A percentile compares a stretch with the other conserved stretches of the same genome.
Conservation (phyloP, 2,888 invertebrate species). For the Nezara viridula region DNA sequence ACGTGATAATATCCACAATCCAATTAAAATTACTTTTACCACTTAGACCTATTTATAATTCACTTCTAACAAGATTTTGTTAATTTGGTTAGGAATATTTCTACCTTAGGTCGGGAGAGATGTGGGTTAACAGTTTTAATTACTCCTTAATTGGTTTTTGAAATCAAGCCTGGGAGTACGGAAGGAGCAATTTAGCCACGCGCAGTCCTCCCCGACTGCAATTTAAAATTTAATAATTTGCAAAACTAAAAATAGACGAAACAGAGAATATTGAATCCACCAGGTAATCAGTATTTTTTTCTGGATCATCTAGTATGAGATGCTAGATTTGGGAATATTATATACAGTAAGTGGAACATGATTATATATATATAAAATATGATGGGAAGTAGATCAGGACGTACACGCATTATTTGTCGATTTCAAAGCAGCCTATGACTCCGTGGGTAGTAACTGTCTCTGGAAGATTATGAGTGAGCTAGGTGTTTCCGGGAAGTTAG, state of each 20-base stretch:
- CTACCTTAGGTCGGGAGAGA: not conserved
- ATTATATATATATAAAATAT: no score
- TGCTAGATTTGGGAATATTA: no score
- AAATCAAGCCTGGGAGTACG: not conserved
- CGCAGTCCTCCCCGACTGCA: not conserved
- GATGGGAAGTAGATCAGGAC: no score
- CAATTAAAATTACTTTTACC: not conserved
- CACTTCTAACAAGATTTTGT: not conserved
- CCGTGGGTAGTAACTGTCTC: no score
- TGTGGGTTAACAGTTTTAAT: constrained; percentile 25
- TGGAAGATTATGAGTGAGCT: no score
- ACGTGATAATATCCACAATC: no score
- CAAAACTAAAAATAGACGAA: not conserved
- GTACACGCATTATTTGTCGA: no score
- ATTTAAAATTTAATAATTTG: not conserved
- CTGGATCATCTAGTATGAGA: no score
- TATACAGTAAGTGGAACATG: no score
- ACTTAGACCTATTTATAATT: not conserved
- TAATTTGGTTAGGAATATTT: not conserved
- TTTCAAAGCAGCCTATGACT: no score
- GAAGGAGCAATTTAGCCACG: not conserved
- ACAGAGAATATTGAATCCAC: not conserved
- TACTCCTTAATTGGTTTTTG: constrained; percentile 38
- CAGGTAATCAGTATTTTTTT: not conserved
- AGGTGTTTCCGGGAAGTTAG: no score